phyloP scores from a whole-genome alignment of 2,113 vertebrate species.

The Candoia aspera region DNA sequence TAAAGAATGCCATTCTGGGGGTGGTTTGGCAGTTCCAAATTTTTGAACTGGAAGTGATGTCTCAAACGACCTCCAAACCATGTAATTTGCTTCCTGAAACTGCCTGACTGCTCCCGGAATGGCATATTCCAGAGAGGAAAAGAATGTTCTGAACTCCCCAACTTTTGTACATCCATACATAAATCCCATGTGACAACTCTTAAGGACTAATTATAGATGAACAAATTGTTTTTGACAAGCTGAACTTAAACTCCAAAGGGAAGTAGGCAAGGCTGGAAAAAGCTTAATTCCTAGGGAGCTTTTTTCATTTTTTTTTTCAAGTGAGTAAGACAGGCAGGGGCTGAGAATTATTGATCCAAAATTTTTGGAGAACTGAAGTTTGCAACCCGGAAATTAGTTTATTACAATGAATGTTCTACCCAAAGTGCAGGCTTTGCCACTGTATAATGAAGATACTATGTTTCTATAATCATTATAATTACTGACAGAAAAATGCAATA shows the following conservation, averaged over 20 bases:
- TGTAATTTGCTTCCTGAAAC: background rate
- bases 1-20: background rate
- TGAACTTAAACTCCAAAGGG: background rate
- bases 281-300: background rate
- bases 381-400: background rate
- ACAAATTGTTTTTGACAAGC: background rate
- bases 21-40: background rate
- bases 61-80: background rate
- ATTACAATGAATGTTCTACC: background rate
- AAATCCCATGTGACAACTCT: background rate
- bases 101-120: background rate
- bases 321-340: background rate
- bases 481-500: background rate
- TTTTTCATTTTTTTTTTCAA: background rate
- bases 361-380: background rate
- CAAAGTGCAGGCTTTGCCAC: background rate
- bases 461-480: background rate
- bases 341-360: background rate
- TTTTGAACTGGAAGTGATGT: background rate
- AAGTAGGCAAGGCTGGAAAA: background rate
- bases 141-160: background rate
- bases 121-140: background rate
- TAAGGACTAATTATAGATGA: background rate
- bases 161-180: background rate
- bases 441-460: background rate